Evolutionary conservation across 2,888 invertebrate species (phyloP), one percentile per base, ranked within the genome.

Genomic region (Zaprionus bogoriensis): DNA sequence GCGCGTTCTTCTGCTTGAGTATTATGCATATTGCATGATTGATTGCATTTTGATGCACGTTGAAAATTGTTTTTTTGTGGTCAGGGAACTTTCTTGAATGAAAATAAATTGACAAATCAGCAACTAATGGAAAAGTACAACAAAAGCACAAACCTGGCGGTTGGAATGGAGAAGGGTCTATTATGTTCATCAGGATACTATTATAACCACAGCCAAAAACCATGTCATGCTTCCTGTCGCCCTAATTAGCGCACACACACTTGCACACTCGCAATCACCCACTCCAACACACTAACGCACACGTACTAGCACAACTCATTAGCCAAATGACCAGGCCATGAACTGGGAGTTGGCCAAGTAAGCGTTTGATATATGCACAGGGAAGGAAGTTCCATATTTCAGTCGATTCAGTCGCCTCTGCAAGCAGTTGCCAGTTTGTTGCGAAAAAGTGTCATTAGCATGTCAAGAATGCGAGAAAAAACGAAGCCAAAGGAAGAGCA

Each of bases 1-100:
- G 10, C 22, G 12, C 27, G 25, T 25, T 5, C 39, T 46, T 53
- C 53, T 67, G 48, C 25, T 36, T 19, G 45, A 39, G 20, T 41
- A 14, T 60, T 67, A 41, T 77, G 64, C 73, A 70, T 67, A 60
- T 69, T 65, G 44, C 62, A 68, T 86, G 83, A 81, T 86, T 83
- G 68, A 81, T 86, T 83, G 63, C 59, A 59, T 53, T 82, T 74
- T 83, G 67, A 83, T 81, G 74, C 63, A 58, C 46, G 52, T 52
- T 50, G 53, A 42, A 80, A 66, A 77, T 71, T 41, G 55, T 38
- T 57, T 72, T 79, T 76, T 38, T 25, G 55, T 47, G 20, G 23
- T n/a, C 30, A 55, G 36, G 27, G 17, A 44, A 44, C 36, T 9
- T 10, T 10, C 27, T 36, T 44, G 4, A 4, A 48, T 30, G 30